These are phyloP conservation scores for Troides helena DNA, from an alignment of 2,888 invertebrate genomes.

Conservation along the genomic window DNA sequence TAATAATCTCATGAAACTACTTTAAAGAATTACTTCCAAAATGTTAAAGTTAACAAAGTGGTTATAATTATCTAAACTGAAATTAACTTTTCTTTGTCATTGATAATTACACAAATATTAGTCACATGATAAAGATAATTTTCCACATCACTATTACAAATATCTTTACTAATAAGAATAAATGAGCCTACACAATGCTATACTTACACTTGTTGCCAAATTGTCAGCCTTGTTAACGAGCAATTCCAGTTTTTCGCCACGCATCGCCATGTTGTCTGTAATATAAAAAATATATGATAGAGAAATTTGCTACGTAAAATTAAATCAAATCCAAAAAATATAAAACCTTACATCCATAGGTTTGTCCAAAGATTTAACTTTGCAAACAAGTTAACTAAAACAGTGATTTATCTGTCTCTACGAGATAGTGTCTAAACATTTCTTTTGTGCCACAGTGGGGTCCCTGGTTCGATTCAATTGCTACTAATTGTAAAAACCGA, in stretches of 20 bases:
- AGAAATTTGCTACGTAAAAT: not conserved
- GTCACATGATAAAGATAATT: no score
- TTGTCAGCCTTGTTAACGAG: constrained; percentile 96
- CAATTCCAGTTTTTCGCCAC: constrained; percentile 94
- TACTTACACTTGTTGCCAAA: constrained; percentile 90
- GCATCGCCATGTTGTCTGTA: constrained; percentile 91
- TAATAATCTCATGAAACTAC: no score
- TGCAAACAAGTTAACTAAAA: no score
- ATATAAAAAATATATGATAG: constrained; percentile 35
- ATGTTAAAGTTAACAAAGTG: not conserved
- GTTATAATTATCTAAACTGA: not conserved
- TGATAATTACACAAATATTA: not conserved
- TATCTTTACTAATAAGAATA: not conserved
- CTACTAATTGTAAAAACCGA: no score
- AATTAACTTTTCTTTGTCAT: not conserved
- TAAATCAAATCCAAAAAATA: not conserved
- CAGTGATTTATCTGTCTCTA: no score
- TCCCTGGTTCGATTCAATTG: no score
- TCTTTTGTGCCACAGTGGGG: no score
- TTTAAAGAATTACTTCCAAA: no score
- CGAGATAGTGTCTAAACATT: no score
- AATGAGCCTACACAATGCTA: constrained; percentile 8
- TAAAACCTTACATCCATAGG: not conserved
- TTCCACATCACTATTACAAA: not conserved
- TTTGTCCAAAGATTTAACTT: not conserved